These are phyloP conservation scores for Meandrina meandrites DNA, from an alignment of 92 coral and sea anemone species.

Conservation along the genomic window DNA sequence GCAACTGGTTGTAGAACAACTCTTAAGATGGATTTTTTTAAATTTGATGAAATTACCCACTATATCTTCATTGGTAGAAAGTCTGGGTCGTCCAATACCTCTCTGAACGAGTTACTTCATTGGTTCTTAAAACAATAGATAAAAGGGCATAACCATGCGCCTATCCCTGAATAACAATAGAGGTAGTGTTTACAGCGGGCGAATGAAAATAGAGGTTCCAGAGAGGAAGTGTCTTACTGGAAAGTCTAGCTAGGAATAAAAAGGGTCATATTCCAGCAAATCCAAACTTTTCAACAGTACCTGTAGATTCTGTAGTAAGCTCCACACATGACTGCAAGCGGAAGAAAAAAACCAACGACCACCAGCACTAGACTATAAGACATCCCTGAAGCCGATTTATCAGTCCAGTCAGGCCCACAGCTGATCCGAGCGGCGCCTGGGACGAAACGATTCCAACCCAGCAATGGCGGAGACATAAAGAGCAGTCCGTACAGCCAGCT, in stretches of 20 bases:
- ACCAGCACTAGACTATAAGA: conserved; percentile 50
- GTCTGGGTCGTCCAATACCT: too few species aligned
- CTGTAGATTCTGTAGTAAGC: conserved; percentile 54
- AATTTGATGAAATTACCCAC: background rate
- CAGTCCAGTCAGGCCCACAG: conserved; percentile 70
- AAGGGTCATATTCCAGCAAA: background rate
- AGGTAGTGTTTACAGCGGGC: too few species aligned
- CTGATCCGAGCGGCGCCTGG: conserved; percentile 62
- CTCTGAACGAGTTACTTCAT: too few species aligned
- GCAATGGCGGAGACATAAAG: conserved; percentile 54
- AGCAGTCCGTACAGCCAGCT: conserved; percentile 59
- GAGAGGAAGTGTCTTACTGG: too few species aligned
- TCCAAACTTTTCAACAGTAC: conserved; percentile 8
- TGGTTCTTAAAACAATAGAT: too few species aligned
- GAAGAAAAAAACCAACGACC: conserved; percentile 49
- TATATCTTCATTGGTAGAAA: background rate
- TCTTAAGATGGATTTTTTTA: too few species aligned
- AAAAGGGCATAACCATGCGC: too few species aligned
- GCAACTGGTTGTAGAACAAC: too few species aligned
- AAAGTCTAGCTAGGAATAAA: background rate
- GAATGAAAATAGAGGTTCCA: too few species aligned
- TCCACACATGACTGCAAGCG: conserved; percentile 36
- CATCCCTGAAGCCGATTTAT: conserved; percentile 34
- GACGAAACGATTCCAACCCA: conserved; percentile 68
- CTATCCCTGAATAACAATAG: too few species aligned